Evolutionary conservation across 2,888 invertebrate genomes (phyloP).

Genomic region (Deroplatys truncata): DNA sequence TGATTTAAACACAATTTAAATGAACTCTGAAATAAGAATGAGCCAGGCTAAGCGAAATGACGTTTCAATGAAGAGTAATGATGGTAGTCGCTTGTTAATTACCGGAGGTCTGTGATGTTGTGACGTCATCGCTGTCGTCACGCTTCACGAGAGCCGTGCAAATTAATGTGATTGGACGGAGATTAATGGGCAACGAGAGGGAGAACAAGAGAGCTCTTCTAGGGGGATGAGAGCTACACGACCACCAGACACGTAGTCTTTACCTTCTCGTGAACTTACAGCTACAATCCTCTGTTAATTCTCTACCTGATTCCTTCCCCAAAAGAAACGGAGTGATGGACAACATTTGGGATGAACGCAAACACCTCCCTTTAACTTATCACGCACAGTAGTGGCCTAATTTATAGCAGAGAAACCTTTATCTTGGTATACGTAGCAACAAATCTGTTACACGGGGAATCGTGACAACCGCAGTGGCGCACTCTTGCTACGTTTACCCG

Average conservation of each 20-base stretch:
- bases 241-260: neutral
- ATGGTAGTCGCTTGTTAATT: conserved; percentile 17
- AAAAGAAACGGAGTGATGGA: neutral
- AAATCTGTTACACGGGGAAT: neutral
- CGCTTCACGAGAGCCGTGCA: conserved; percentile 13
- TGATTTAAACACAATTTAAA: neutral
- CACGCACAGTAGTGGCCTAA: neutral
- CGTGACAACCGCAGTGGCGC: too few species aligned
- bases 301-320: neutral
- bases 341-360: neutral
- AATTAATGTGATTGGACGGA: conserved; percentile 18
- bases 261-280: neutral
- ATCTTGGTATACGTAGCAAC: neutral
- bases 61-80: conserved; percentile 27
- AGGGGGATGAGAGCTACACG: neutral
- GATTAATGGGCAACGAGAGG: conserved; percentile 11
- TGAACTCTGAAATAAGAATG: conserved; percentile 22
- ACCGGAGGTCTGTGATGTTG: neutral
- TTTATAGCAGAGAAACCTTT: neutral
- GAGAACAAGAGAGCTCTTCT: neutral
- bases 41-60: conserved; percentile 16
- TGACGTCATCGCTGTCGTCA: conserved; percentile 10
- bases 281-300: neutral
- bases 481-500: too few species aligned
- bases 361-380: neutral